phyloP scores from a whole-genome alignment of 2,113 vertebrate species.

The Climacteris rufus region DNA sequence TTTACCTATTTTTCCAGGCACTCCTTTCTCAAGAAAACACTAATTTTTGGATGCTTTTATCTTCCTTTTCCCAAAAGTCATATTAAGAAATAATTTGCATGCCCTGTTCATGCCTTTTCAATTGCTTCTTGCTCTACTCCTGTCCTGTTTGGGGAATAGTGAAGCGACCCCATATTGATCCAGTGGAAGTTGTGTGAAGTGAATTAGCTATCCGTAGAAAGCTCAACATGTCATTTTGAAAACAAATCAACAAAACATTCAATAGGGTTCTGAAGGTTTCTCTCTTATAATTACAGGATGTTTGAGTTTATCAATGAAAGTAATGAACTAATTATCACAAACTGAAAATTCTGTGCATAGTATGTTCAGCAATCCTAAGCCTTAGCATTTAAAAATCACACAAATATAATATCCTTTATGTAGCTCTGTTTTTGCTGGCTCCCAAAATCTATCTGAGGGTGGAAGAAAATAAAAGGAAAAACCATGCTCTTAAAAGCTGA shows the following conservation, averaged over 20 bases:
- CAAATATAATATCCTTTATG: not conserved
- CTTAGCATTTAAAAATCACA: not conserved
- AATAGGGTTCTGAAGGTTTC: not conserved
- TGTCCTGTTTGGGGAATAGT: not conserved
- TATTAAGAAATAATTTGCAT: not conserved
- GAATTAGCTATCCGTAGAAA: not conserved
- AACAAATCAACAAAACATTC: not conserved
- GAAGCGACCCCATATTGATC: not conserved
- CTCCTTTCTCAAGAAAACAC: not conserved
- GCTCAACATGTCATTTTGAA: not conserved
- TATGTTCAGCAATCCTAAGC: not conserved
- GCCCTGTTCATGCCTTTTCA: not conserved
- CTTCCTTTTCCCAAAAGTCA: not conserved
- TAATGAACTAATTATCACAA: not conserved
- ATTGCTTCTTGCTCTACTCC: not conserved
- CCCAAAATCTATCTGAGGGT: not conserved
- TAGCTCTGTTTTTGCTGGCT: not conserved
- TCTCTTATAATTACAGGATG: not conserved
- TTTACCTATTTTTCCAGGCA: not conserved
- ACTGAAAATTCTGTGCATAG: not conserved
- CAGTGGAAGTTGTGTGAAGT: not conserved
- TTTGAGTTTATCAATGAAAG: not conserved
- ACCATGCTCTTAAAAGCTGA: not conserved
- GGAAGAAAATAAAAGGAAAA: fast-evolving
- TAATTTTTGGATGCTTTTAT: not conserved